Evolutionary conservation across 2,888 invertebrate genomes (phyloP), one percentile per base, ranked within the genome.

Genomic region (Choreutis nemorana): DNA sequence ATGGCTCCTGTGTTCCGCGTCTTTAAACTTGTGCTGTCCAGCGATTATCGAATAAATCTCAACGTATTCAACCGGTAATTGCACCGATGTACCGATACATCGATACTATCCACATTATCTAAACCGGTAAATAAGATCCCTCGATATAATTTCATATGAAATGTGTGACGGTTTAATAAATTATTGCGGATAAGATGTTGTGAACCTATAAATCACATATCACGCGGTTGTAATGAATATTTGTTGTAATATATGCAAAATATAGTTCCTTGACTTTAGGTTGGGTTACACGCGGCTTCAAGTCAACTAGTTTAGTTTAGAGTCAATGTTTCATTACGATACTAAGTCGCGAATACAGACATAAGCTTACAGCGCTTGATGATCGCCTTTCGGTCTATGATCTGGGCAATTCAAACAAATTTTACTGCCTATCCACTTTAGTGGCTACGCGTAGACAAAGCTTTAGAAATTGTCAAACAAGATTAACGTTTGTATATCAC

Each of bases 11-110:
- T 50, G 42, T 48, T 50, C 49, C 48, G 49, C 50, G 36, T n/a
- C n/a, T n/a, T n/a, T n/a, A n/a, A 40, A 36, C 48, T 45, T 44
- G 42, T 48, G 42, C 44, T 42, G 54, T 54, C 53, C 40, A 48
- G 52, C 66, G 64, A 71, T 72, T 73, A 72, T 68, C 68, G 55
- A 55, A 71, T 73, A 73, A 72, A 71, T 73, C 72, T 67, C 52
- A 46, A 44, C 46, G 51, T 48, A 53, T 55, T 51, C 56, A 48
- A 56, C 47, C 56, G 47, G 57, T 64, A 64, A 64, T 66, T 64
- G 62, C 57, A 49, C 39, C 47, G 55, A 55, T 58, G 47, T 45
- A 54, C 49, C 55, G 48, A 47, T 45, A 35, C 53, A 54, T 55
- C 54, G 50, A 50, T 51, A 49, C 36, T 41, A 50, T 50, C 46